phyloP scores from a whole-genome alignment of 2,113 vertebrate species.

The Camelus bactrianus region DNA sequence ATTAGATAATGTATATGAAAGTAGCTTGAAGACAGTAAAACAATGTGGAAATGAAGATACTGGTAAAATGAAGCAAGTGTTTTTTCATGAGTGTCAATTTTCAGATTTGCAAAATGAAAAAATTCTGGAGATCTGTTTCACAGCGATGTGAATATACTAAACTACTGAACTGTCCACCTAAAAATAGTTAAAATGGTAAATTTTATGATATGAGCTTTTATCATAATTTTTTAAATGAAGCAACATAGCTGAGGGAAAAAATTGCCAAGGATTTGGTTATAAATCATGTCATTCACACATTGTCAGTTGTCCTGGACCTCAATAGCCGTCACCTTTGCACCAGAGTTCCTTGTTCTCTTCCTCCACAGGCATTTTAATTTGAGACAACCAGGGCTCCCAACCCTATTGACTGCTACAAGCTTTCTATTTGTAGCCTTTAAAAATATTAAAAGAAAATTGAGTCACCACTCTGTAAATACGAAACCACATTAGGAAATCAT shows the following conservation, averaged over 20 bases:
- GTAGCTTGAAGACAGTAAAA: background rate
- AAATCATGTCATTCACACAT: background rate
- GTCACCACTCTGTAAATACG: background rate
- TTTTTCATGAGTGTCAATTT: background rate
- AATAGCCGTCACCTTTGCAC: background rate
- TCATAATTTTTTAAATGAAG: background rate
- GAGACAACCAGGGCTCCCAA: background rate
- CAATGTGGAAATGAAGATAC: background rate
- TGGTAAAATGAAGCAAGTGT: background rate
- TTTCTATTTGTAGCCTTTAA: slow-evolving; percentile 53
- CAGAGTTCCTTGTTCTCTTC: background rate
- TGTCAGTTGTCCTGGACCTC: background rate
- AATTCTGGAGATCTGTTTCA: background rate
- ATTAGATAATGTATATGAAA: background rate
- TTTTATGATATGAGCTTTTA: background rate
- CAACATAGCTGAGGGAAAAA: background rate
- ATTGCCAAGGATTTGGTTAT: background rate
- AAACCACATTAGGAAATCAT: slow-evolving; percentile 27
- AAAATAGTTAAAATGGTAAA: background rate
- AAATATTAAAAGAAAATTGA: slow-evolving; percentile 28
- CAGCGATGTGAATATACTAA: background rate
- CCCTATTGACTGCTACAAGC: background rate
- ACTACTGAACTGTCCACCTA: background rate
- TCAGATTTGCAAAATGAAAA: background rate
- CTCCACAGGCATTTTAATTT: background rate